Evolutionary conservation across 1,140 invertebrate genomes (phyloP), one percentile per base, ranked within the genome.

Genomic region (Drosophila grimshawi): DNA sequence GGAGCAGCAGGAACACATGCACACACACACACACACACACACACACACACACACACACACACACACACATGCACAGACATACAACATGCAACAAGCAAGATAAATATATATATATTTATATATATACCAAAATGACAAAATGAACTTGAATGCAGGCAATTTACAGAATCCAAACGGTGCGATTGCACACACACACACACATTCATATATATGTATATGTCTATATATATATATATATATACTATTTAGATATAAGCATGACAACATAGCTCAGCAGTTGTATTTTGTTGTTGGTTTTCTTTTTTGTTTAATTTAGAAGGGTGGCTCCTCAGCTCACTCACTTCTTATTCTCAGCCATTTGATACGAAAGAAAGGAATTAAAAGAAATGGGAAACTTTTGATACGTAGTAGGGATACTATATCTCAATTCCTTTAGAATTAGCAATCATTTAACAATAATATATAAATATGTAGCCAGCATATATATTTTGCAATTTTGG

Each of bases 81-180:
- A 60, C n/a, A 68, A 60, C 30, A 68, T 11, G 19, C 7, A 46
- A 0, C 55, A n/a, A 35, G 45, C 8, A 43, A 59, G 0, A 27
- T 37, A 55, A 4, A 55, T 19, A 35, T 33, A 19, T 19, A 19
- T 19, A 19, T 19, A 19, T 19, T 33, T 45, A 46, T 8, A 45
- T 32, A 60, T 3, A 32, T 33, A 65, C 1, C 19, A 19, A 19
- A 19, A 1, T 19, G 45, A 39, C 65, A 75, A 49, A 27, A 35
- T 70, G 60, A 69, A 80, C 70, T 83, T 85, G 81, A 83, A 85
- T 68, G 75, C 67, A 76, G 35, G 61, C 65, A 69, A 37, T n/a
- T 48, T 11, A 35, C 4, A 55, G 19, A 55, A 65, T 8, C 35
- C 4, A 39, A 39, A 39, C 11, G 45, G 11, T 46, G 53, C 19